Percentiles rank a stretch among this genome's conserved stretches.
Conservation (phyloP, 2,888 invertebrate species). For the Tribolium freemani region DNA sequence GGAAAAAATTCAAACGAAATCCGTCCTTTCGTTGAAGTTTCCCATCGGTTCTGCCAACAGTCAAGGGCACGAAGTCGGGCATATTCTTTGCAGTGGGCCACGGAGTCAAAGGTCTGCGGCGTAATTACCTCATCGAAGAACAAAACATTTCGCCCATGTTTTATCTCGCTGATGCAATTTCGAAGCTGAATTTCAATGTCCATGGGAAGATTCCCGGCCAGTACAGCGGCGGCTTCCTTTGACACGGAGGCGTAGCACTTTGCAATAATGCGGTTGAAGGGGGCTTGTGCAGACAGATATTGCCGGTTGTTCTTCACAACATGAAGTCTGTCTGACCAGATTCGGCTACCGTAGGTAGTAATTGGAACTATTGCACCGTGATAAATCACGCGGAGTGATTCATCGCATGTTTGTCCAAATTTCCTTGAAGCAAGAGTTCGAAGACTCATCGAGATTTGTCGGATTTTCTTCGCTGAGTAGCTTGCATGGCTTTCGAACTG, state of each 20-base stretch:
- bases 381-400: neutral
- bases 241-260: neutral
- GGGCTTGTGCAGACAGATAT: neutral
- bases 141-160: too few species aligned
- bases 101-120: neutral
- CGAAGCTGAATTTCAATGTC: too few species aligned
- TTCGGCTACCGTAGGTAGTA: neutral
- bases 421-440: neutral
- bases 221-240: too few species aligned
- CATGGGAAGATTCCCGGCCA: too few species aligned
- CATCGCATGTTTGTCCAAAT: neutral
- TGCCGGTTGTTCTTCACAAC: neutral
- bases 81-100: neutral
- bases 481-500: neutral
- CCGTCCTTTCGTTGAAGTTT: constrained; percentile 1
- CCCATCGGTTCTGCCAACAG: constrained; percentile 17
- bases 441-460: neutral
- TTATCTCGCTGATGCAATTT: too few species aligned
- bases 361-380: neutral
- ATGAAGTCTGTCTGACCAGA: constrained; percentile 11
- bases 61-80: neutral
- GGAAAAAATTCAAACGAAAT: neutral
- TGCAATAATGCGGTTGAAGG: neutral
- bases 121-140: neutral
- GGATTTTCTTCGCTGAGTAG: neutral